phyloP scores from a whole-genome alignment of 64 coral and sea anemone genomes.

The Montipora efflorescens region DNA sequence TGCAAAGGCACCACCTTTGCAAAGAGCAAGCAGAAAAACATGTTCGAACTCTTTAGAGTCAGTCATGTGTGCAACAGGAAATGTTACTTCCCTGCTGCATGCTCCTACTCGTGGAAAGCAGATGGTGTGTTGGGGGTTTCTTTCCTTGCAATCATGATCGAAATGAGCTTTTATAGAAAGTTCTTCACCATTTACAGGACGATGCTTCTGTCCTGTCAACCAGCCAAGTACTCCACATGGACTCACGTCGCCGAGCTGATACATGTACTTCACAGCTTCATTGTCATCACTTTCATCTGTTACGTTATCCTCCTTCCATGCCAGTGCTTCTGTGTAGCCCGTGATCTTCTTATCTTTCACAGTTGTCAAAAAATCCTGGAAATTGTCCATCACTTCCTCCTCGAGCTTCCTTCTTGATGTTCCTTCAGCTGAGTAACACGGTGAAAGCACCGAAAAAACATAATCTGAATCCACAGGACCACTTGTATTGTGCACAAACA shows the following conservation, averaged over 20 bases:
- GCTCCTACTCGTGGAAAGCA: conserved; percentile 81
- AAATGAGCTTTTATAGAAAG: not conserved
- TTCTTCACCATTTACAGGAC: no score
- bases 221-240: conserved; percentile 1
- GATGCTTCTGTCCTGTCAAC: no score
- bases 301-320: conserved; percentile 24
- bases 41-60: conserved; percentile 36
- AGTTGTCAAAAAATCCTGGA: not conserved
- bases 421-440: conserved; percentile 61
- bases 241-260: conserved; percentile 26
- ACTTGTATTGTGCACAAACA: conserved; percentile 63
- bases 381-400: conserved; percentile 65
- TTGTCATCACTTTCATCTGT: conserved; percentile 21
- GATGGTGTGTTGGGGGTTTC: conserved; percentile 68
- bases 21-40: conserved; percentile 44
- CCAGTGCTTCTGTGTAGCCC: conserved; percentile 4
- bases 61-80: conserved; percentile 79
- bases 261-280: conserved; percentile 2
- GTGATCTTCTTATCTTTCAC: conserved; percentile 46
- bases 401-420: conserved; percentile 52
- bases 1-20: no score
- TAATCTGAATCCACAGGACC: conserved; percentile 59
- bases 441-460: conserved; percentile 49
- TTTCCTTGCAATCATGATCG: not conserved
- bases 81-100: conserved; percentile 59